Evolutionary conservation across 2,797 vertebrate genomes (phyloP).

Genomic region (Triplophysa yarkandensis): DNA sequence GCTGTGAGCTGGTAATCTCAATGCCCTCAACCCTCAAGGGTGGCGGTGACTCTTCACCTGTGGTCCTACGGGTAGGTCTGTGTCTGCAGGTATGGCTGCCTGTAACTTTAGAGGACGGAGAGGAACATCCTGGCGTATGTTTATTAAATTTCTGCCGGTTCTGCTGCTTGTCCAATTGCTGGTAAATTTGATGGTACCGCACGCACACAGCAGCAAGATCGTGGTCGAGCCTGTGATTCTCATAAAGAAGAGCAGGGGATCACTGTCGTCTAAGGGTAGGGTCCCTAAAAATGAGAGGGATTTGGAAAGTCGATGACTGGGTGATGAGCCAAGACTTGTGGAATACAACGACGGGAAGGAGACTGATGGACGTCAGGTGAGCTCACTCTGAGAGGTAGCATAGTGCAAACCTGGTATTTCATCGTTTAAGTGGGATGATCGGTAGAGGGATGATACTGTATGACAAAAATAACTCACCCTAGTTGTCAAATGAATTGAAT

Average conservation of each 20-base stretch:
- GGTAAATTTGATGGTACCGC: constrained; percentile 40
- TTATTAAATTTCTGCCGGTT: constrained; percentile 35
- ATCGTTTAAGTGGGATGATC: too few species aligned
- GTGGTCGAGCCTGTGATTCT: constrained; percentile 38
- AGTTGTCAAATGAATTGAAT: background rate
- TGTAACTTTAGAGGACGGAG: constrained; percentile 26
- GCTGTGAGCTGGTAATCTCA: constrained; percentile 24
- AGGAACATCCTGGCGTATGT: constrained; percentile 3
- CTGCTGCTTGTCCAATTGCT: constrained; percentile 50
- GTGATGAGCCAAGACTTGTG: constrained; percentile 7
- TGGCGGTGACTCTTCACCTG: constrained; percentile 32
- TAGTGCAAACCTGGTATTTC: background rate
- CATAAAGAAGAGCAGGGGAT: constrained; percentile 27
- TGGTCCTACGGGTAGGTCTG: constrained; percentile 28
- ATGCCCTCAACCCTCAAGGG: constrained; percentile 42
- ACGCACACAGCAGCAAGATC: background rate
- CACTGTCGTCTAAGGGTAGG: constrained; percentile 9
- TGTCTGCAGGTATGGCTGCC: constrained; percentile 43
- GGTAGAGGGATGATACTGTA: too few species aligned
- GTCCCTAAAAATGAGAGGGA: background rate
- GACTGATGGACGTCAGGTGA: constrained; percentile 47
- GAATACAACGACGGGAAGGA: constrained; percentile 52
- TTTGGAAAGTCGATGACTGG: constrained; percentile 8
- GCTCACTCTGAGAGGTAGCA: background rate
- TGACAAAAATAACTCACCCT: background rate